Evolutionary conservation across 2,797 vertebrate species (phyloP), one percentile per base, ranked within the genome.

Genomic region (Cirrhinus molitorella): DNA sequence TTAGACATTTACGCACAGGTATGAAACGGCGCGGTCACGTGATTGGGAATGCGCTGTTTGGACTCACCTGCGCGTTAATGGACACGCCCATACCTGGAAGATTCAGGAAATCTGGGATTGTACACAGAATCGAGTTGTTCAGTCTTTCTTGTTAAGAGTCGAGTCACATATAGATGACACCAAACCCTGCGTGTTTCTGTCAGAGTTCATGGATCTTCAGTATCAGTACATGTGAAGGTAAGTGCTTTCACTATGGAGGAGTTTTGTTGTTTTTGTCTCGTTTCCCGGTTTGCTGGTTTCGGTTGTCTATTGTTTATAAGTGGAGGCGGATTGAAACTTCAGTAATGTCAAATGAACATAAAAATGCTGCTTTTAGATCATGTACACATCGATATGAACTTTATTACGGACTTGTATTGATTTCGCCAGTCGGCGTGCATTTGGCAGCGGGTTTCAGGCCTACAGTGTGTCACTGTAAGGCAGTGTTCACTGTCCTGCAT

Each of bases 21-120:
- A 25, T 45, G 23, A 12, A n/a, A 10, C 17, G 40, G 21, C 19
- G 23, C 3, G 47, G 79, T 88, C 89, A 90, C 88, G 86, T 89
- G 87, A 72, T 55, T 13, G 43, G 51, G 68, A 67, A 17, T 9
- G 61, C 73, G 17, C 14, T 3, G n/a, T 43, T 8, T 16, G 23
- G 79, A 49, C 85, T 88, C 93, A 94, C 94, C 94, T 94, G 93
- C 89, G 79, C 67, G 67, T 0, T 0, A 34, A 2, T 86, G 77
- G 40, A 81, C 91, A 88, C 94, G 92, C 94, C 94, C 92, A 91
- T 93, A 95, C 94, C 94, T 95, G 94, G 61, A 23, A 89, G 74
- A 92, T 93, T 87, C 92, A 92, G 94, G 94, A 95, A 95, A 86
- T 89, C 25, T 40, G 83, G 7, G 19, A 63, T 11, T 70, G 75